Evolutionary conservation across 1,140 invertebrate genomes (phyloP), one percentile per base, ranked within the genome.

Genomic region (Eurytemora carolleeae): DNA sequence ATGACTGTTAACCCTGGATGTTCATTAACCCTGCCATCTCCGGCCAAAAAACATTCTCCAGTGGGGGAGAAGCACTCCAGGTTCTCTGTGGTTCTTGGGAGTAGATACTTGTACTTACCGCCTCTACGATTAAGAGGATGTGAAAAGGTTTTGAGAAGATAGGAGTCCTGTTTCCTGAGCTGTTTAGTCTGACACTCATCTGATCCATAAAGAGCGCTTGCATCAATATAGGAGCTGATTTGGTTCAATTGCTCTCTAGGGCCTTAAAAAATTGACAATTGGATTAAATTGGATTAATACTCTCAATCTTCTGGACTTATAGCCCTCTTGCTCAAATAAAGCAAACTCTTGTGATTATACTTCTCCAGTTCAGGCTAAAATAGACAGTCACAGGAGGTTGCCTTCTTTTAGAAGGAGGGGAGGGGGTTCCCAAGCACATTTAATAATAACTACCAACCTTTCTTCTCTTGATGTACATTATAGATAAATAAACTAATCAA

Each of bases 221-320:
- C 75, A 67, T 80, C 78, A 1, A 80, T 65, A 58, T 70, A 79
- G 1, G 75, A 69, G 1, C 77, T 80, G 19, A 77, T 69, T 60
- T 76, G 73, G 66, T 79, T 79, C 64, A 77, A 68, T 64, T 74
- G 68, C 24, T 69, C 68, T 24, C 69, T 61, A 1, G 66, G 66
- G 0, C 69, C 69, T 24, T 67, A 67, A 20, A 63, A 66, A 56
- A 68, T 69, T n/a, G 62, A 54, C 2, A 65, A 65, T 12, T 65
- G 31, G 0, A 64, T 20, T 7, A 71, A 69, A 15, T 70, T 67
- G 58, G 70, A 58, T 1, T 71, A 86, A 63, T 87, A 77, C 0
- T 88, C 84, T 68, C 91, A 89, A 72, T 87, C 87, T 52, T n/a
- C n/a, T 52, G 44, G 44, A 3, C 65, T 64, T 71, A 76, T 75